phyloP scores from a whole-genome alignment of 2,113 vertebrate genomes.

The Poicephalus meyeri region DNA sequence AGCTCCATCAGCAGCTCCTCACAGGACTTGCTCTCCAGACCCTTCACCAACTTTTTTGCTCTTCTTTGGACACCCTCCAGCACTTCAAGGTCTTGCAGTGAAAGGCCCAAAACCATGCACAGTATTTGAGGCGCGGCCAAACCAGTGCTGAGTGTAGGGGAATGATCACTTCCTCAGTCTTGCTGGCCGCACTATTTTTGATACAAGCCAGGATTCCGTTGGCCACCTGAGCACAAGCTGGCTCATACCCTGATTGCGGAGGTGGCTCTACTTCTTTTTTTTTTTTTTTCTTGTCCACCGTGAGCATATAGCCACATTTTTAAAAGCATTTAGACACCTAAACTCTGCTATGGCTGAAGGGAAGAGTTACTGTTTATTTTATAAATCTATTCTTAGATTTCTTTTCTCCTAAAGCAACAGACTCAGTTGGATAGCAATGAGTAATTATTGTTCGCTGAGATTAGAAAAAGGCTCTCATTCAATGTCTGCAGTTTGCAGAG shows the following conservation, averaged over 20 bases:
- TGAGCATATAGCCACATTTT: not conserved
- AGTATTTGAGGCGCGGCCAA: accelerated
- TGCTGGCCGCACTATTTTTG: not conserved
- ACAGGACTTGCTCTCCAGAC: accelerated
- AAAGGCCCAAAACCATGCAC: not conserved
- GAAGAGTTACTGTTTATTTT: not conserved
- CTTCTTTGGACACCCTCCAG: not conserved
- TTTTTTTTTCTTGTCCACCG: not conserved
- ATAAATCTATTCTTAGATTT: not conserved
- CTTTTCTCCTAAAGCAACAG: not conserved
- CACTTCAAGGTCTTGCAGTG: not conserved
- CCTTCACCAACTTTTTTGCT: not conserved
- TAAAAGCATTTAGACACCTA: not conserved
- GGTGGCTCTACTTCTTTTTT: not conserved
- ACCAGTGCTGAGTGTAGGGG: accelerated
- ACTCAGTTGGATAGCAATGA: not conserved
- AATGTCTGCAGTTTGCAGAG: not conserved
- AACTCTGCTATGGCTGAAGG: not conserved
- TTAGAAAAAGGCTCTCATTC: not conserved
- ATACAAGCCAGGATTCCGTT: not conserved
- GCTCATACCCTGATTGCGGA: not conserved
- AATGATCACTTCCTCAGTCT: accelerated
- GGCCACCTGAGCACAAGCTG: not conserved
- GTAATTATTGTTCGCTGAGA: not conserved
- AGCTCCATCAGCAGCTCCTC: accelerated